phyloP scores from a whole-genome alignment of 1,140 invertebrate species.

The Ephestia elutella region DNA sequence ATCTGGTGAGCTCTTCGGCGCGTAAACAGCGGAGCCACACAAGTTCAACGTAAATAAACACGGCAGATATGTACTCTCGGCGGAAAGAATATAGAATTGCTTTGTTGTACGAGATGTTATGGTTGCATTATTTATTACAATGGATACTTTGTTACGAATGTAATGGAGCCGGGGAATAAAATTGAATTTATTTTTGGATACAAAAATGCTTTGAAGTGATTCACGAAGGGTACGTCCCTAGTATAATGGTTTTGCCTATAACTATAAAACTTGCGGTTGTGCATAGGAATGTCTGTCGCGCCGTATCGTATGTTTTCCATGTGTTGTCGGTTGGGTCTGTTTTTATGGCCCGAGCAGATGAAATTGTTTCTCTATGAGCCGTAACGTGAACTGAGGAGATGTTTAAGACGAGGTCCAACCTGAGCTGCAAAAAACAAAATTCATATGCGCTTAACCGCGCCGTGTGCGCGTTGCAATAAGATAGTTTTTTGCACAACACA shows the following conservation, averaged over 20 bases:
- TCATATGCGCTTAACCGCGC: too few species aligned
- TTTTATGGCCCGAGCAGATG: slow-evolving; percentile 1
- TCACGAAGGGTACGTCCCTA: slow-evolving; percentile 1
- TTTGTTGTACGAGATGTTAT: slow-evolving; percentile 4
- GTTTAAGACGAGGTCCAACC: background rate
- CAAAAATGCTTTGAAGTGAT: slow-evolving; percentile 2
- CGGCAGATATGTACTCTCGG: slow-evolving; percentile 31
- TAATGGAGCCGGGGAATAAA: background rate
- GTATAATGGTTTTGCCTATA: slow-evolving; percentile 1
- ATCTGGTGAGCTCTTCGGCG: slow-evolving; percentile 55
- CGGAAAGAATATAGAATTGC: slow-evolving; percentile 11
- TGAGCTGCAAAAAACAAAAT: background rate
- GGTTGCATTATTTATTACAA: slow-evolving; percentile 3
- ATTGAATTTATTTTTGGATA: background rate
- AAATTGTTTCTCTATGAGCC: background rate
- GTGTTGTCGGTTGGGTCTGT: background rate
- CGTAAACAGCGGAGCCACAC: slow-evolving; percentile 58
- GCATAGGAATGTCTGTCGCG: slow-evolving; percentile 3
- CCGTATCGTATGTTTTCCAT: background rate
- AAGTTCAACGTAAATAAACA: slow-evolving; percentile 65
- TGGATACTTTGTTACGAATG: background rate
- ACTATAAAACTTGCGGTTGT: background rate
- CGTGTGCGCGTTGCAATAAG: too few species aligned
- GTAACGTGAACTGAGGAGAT: background rate
- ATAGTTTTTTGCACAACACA: too few species aligned